Evolutionary conservation across 2,797 vertebrate species (phyloP).

Genomic region (Microhierax caerulescens): DNA sequence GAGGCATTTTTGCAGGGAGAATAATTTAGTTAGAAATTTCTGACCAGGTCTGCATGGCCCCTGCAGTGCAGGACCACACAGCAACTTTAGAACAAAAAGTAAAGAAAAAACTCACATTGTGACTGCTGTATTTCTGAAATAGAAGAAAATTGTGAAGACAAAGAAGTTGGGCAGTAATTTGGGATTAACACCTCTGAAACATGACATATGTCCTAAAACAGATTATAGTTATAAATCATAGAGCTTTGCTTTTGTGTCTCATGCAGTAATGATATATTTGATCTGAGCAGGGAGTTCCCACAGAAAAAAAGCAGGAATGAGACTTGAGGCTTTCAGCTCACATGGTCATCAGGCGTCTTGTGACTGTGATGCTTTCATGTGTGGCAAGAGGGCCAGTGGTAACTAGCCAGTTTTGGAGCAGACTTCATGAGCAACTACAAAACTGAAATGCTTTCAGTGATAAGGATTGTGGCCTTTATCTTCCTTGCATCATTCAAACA

Average conservation of each 20-base stretch:
- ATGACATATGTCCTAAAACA: not conserved
- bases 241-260: not conserved
- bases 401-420: not conserved
- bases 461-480: not conserved
- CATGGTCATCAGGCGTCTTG: not conserved
- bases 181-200: not conserved
- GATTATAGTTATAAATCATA: not conserved
- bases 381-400: not conserved
- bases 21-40: not conserved
- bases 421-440: not conserved
- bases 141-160: not conserved
- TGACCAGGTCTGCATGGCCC: not conserved
- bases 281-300: not conserved
- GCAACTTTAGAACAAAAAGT: not conserved
- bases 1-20: not conserved
- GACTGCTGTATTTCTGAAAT: not conserved
- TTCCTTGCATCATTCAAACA: not conserved
- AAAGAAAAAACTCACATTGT: not conserved
- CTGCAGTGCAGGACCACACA: not conserved
- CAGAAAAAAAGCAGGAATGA: not conserved
- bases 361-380: not conserved
- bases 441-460: not conserved
- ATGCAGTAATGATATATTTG: not conserved
- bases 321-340: not conserved
- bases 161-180: not conserved